Percentiles rank a stretch among this genome's conserved stretches.
These are phyloP conservation scores for Parthenolecanium corni DNA, from an alignment of 2,888 invertebrate genomes.

Conservation along the genomic window DNA sequence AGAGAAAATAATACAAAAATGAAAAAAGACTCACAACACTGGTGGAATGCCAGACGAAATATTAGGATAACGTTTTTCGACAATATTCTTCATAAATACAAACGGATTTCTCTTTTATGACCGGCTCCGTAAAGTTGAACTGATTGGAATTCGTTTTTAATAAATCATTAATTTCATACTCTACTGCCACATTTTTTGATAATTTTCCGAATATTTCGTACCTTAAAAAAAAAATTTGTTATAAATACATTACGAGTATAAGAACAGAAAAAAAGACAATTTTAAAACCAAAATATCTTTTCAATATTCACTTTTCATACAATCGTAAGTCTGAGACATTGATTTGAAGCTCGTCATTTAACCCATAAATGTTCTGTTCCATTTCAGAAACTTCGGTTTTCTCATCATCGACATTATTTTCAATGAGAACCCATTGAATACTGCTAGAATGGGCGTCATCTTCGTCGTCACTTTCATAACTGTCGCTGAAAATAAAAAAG, in stretches of 20 bases:
- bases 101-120: background rate
- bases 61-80: background rate
- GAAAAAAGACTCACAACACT: too few relatives aligned
- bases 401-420: background rate
- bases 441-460: conserved; percentile 42
- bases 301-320: background rate
- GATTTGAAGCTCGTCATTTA: background rate
- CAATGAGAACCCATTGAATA: background rate
- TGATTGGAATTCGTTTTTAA: background rate
- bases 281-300: background rate
- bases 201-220: background rate
- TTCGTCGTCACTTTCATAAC: conserved; percentile 50
- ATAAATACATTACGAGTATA: background rate
- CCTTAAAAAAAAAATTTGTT: background rate
- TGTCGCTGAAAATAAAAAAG: conserved; percentile 44
- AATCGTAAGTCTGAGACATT: background rate
- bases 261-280: background rate
- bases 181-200: background rate
- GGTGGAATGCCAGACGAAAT: too few relatives aligned
- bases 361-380: conserved; percentile 4
- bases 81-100: conserved; percentile 1
- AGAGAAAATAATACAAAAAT: too few relatives aligned
- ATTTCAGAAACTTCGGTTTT: background rate
- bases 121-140: background rate
- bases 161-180: background rate